A percentile compares a stretch with the other conserved stretches of the same genome.
phyloP scores from a whole-genome alignment of 2,888 invertebrate species.

The Mesochorus sp. region DNA sequence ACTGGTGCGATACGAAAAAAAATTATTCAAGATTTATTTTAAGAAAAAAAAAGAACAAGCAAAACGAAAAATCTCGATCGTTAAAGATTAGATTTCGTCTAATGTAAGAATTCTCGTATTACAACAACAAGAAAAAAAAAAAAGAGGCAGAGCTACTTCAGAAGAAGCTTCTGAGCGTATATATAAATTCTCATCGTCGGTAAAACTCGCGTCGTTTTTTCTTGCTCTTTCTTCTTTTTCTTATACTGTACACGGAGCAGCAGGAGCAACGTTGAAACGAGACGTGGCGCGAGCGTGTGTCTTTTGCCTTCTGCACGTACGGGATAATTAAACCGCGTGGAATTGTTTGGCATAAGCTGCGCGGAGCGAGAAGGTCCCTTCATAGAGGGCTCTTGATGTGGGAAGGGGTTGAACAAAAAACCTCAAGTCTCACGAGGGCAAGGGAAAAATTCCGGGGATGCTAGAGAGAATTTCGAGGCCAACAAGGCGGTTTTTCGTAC shows the following conservation, averaged over 20 bases:
- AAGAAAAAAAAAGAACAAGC: background rate
- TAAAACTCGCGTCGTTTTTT: slow-evolving; percentile 11
- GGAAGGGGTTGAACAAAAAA: slow-evolving; percentile 55
- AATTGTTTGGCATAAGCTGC: slow-evolving; percentile 64
- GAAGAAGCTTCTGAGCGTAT: slow-evolving; percentile 17
- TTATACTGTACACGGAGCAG: background rate
- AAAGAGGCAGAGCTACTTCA: background rate
- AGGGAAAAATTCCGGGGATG: slow-evolving; percentile 66
- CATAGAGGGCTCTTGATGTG: slow-evolving; percentile 6
- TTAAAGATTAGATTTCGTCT: background rate
- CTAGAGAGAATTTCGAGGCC: slow-evolving; percentile 51
- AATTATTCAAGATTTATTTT: no score
- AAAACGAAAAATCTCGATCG: background rate
- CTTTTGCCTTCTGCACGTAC: slow-evolving; percentile 63
- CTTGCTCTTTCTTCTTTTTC: background rate
- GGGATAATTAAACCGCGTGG: slow-evolving; percentile 68
- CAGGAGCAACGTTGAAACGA: slow-evolving; percentile 38
- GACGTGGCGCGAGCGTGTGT: slow-evolving; percentile 52
- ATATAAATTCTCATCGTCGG: slow-evolving; percentile 52
- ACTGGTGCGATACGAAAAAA: no score
- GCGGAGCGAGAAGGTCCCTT: slow-evolving; percentile 28
- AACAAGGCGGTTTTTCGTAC: slow-evolving; percentile 27
- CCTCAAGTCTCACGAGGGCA: slow-evolving; percentile 59
- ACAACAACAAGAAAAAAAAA: background rate
- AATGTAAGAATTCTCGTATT: background rate